Conservation (phyloP, 1,140 invertebrate species). For the Tenebrio molitor region DNA sequence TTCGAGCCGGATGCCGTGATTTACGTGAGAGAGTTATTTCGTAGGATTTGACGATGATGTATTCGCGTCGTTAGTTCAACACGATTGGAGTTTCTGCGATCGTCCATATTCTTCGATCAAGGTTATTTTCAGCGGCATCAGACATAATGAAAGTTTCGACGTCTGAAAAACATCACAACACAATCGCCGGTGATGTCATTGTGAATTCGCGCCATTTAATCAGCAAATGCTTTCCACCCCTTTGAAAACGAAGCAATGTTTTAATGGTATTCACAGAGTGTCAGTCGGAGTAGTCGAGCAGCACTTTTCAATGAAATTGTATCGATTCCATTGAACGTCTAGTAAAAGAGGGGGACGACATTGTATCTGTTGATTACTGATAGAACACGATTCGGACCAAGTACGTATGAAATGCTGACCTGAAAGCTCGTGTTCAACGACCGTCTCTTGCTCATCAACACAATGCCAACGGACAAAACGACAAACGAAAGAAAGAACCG, state of each 20-base stretch:
- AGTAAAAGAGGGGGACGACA: conserved; percentile 51
- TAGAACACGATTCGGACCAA: conserved; percentile 59
- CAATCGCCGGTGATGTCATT: conserved; percentile 21
- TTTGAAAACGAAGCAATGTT: conserved; percentile 43
- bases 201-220: conserved; percentile 42
- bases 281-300: conserved; percentile 39
- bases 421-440: conserved; percentile 42
- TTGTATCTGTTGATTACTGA: conserved; percentile 60
- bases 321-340: conserved; percentile 50
- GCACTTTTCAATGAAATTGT: conserved; percentile 45
- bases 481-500: not conserved
- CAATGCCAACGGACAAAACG: too few relatives aligned
- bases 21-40: too few relatives aligned
- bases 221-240: conserved; percentile 44
- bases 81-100: too few relatives aligned
- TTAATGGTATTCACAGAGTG: conserved; percentile 46
- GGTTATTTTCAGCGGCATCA: too few relatives aligned
- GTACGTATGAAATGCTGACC: conserved; percentile 58
- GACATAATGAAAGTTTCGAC: not conserved
- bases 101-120: too few relatives aligned
- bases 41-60: too few relatives aligned
- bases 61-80: too few relatives aligned
- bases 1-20: too few relatives aligned
- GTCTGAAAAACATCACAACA: conserved; percentile 31
- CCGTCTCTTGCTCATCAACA: conserved; percentile 12